Percentiles rank a stretch among this genome's conserved stretches.
Conservation (phyloP, 2,888 invertebrate species). For the Campoplex nolae region DNA sequence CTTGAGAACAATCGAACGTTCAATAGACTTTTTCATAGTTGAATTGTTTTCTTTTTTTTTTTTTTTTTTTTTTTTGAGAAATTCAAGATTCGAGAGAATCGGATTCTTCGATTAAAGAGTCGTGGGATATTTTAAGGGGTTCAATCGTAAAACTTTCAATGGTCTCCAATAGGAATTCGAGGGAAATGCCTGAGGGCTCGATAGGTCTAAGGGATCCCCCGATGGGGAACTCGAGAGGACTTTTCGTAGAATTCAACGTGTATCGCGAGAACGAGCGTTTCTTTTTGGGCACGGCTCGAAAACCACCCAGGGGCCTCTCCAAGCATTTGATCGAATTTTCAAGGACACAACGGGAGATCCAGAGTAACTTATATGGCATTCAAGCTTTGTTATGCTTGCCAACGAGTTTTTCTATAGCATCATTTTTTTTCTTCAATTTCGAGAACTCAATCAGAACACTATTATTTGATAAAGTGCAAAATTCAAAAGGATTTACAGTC, state of each 20-base stretch:
- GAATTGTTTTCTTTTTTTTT: neutral
- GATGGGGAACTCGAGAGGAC: constrained; percentile 16
- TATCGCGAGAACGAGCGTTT: constrained; percentile 19
- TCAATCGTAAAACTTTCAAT: neutral
- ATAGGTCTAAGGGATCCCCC: constrained; percentile 1
- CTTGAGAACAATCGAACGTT: neutral
- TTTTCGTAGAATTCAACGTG: constrained; percentile 4
- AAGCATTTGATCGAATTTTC: neutral
- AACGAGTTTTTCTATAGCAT: too few species aligned
- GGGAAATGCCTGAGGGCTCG: constrained; percentile 1
- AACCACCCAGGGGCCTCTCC: neutral
- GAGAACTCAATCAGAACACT: too few species aligned
- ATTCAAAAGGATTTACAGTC: too few species aligned
- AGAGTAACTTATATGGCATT: neutral
- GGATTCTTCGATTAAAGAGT: constrained; percentile 34
- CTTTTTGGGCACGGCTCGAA: neutral
- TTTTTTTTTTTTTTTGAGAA: neutral
- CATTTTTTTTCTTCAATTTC: too few species aligned
- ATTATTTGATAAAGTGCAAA: too few species aligned
- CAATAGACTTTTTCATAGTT: neutral
- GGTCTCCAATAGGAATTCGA: neutral
- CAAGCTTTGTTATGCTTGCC: neutral
- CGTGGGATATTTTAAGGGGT: constrained; percentile 15
- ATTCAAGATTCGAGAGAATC: neutral
- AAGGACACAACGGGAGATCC: constrained; percentile 10